Conservation (phyloP, 2,888 invertebrate genomes). For the Imbricaverruca yamaguchii region DNA sequence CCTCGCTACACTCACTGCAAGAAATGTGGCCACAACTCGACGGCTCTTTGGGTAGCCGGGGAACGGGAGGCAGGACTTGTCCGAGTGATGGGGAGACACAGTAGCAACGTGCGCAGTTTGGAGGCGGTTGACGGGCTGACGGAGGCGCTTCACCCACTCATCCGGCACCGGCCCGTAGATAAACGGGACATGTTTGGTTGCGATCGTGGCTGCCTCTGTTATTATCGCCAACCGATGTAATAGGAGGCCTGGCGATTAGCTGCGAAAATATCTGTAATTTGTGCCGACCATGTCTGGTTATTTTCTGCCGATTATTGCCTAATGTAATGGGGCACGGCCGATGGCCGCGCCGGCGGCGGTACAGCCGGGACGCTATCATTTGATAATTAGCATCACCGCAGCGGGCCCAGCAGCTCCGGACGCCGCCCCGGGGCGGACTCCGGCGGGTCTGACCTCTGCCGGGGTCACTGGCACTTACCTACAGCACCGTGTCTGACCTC, state of each 20-base stretch:
- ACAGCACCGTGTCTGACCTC: no score
- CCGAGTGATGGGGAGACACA: no score
- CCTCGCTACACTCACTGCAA: no score
- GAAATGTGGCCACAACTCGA: no score
- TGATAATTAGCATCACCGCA: background rate
- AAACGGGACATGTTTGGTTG: background rate
- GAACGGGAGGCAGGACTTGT: no score
- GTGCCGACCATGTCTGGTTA: constrained; percentile 2
- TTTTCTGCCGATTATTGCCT: constrained; percentile 17
- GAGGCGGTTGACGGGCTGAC: no score
- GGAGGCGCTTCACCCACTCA: background rate
- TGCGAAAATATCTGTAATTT: constrained; percentile 17
- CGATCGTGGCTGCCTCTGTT: background rate
- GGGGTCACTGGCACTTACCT: no score
- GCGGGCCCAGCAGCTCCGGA: background rate
- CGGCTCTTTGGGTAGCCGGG: no score
- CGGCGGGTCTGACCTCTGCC: background rate
- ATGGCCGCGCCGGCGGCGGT: background rate
- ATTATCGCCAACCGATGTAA: constrained; percentile 1
- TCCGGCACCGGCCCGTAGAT: background rate
- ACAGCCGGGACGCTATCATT: background rate
- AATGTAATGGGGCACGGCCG: background rate
- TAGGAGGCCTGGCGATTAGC: constrained; percentile 4
- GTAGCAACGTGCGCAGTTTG: no score
- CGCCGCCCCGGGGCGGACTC: background rate